Percentiles rank a stretch among this genome's conserved stretches.
Conservation (phyloP, 2,113 vertebrate species). For the Oncorhynchus masou region DNA sequence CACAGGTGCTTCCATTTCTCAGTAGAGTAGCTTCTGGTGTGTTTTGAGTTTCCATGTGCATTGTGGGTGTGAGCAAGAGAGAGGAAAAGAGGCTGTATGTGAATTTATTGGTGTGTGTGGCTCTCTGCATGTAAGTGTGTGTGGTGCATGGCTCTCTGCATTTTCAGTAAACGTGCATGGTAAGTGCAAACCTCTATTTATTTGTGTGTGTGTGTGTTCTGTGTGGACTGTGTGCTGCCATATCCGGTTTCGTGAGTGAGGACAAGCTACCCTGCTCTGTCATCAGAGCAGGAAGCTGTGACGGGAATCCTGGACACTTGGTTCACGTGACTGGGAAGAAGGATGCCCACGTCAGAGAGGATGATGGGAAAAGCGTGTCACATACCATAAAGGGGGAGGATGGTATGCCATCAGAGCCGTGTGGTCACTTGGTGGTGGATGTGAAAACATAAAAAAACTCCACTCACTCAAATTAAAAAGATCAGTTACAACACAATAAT, state of each 20-base stretch:
- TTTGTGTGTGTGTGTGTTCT: not conserved
- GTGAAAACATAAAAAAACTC: not conserved
- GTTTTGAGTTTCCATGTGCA: not conserved
- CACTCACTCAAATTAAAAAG: not conserved
- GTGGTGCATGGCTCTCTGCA: not conserved
- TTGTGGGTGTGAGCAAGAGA: not conserved
- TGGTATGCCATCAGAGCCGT: not conserved
- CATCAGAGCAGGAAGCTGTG: not conserved
- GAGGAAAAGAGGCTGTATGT: not conserved
- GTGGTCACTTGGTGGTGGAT: not conserved
- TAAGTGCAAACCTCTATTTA: not conserved
- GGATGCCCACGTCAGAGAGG: not conserved
- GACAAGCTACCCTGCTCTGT: not conserved
- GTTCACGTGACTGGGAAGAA: slow-evolving; percentile 22
- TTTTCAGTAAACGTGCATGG: not conserved
- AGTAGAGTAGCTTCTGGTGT: not conserved
- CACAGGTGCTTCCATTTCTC: not conserved
- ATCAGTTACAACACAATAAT: not conserved
- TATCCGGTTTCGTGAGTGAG: slow-evolving; percentile 3
- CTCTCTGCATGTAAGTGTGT: not conserved
- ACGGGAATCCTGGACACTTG: not conserved
- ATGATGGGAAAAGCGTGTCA: slow-evolving; percentile 2
- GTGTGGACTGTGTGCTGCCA: not conserved
- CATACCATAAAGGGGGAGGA: not conserved
- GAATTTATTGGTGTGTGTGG: not conserved